Evolutionary conservation across 2,888 invertebrate genomes (phyloP).

Genomic region (Nemotelus pantherinus): DNA sequence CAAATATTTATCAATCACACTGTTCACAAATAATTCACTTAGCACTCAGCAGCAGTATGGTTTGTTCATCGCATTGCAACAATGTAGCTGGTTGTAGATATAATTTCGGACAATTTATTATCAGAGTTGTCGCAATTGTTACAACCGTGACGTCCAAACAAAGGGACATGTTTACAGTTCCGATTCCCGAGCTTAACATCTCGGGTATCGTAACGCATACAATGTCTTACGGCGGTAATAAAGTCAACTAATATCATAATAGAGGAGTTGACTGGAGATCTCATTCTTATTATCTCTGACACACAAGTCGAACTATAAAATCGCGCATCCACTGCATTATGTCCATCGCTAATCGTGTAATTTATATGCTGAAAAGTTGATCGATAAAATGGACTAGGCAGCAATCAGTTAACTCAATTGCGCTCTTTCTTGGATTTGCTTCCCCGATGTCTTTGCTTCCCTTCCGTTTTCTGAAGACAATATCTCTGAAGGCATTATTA

Average conservation of each 20-base stretch:
- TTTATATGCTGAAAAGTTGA: slow-evolving; percentile 44
- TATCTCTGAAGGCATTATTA: background rate
- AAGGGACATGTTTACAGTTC: slow-evolving; percentile 48
- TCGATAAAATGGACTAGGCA: slow-evolving; percentile 35
- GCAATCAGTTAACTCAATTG: background rate
- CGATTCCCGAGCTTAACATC: slow-evolving; percentile 30
- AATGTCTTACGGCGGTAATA: slow-evolving; percentile 44
- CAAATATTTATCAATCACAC: too few relatives aligned
- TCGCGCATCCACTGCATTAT: slow-evolving; percentile 19
- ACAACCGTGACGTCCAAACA: slow-evolving; percentile 45
- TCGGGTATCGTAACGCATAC: slow-evolving; percentile 25
- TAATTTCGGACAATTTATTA: slow-evolving; percentile 48
- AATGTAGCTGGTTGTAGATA: slow-evolving; percentile 43
- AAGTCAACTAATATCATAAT: slow-evolving; percentile 50
- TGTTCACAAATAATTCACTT: slow-evolving; percentile 8
- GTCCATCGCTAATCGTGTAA: slow-evolving; percentile 41
- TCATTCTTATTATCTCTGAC: slow-evolving; percentile 23
- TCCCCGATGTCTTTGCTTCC: background rate
- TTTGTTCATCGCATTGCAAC: background rate
- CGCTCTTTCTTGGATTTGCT: slow-evolving; percentile 15
- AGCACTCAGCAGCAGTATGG: background rate
- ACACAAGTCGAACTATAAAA: slow-evolving; percentile 33
- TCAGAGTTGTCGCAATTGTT: slow-evolving; percentile 45
- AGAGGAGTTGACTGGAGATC: slow-evolving; percentile 39
- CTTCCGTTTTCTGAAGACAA: background rate